These are phyloP conservation scores for Neogale vison DNA, from an alignment of 2,113 vertebrate species.

Conservation along the genomic window DNA sequence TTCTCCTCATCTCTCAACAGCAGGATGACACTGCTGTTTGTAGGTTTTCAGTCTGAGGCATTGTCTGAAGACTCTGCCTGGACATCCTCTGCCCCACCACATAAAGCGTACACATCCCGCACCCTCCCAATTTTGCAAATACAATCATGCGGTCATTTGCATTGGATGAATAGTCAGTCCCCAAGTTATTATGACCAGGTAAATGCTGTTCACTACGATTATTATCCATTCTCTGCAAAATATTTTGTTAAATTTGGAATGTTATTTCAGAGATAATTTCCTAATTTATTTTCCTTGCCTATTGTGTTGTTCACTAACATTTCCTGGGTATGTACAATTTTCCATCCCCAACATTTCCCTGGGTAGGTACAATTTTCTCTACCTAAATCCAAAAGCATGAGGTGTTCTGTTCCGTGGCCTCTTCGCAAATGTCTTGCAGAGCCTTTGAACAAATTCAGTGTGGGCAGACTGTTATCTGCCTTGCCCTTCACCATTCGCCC, in stretches of 20 bases:
- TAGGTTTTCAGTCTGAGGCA: neutral
- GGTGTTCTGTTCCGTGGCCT: no score
- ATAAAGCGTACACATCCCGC: neutral
- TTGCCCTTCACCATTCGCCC: neutral
- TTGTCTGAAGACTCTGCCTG: neutral
- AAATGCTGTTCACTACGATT: neutral
- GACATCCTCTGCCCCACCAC: no score
- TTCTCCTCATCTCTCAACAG: neutral
- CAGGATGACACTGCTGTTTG: neutral
- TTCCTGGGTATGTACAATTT: neutral
- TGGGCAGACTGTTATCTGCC: no score
- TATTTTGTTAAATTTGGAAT: neutral
- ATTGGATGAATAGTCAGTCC: neutral
- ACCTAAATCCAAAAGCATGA: no score
- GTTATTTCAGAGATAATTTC: neutral
- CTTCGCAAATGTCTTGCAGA: neutral
- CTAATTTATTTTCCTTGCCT: neutral
- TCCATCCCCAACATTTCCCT: neutral
- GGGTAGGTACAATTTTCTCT: neutral
- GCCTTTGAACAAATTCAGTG: neutral
- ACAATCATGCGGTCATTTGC: neutral
- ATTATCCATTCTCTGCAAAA: neutral
- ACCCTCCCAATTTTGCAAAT: neutral
- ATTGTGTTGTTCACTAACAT: neutral
- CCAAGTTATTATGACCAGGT: neutral